Evolutionary conservation across 35 echinoderm and acorn worm species (phyloP).

Genomic region (Patiria miniata): DNA sequence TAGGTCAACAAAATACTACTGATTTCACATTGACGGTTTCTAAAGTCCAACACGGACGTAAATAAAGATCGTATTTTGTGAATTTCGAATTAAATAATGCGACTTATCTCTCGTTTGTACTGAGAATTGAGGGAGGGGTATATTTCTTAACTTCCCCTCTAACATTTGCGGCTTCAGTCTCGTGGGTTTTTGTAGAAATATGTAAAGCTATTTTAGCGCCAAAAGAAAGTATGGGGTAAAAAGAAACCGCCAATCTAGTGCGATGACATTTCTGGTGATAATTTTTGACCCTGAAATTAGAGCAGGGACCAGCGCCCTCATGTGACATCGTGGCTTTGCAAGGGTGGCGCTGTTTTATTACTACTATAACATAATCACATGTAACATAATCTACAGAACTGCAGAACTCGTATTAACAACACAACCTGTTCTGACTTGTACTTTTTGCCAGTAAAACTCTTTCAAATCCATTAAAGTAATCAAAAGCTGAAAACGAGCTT

Average conservation of each 20-base stretch:
- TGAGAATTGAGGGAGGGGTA: background rate
- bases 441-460: too few species aligned
- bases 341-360: too few species aligned
- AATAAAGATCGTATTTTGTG: slow-evolving; percentile 7
- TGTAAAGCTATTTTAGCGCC: slow-evolving; percentile 30
- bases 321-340: too few species aligned
- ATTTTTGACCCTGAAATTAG: slow-evolving; percentile 1
- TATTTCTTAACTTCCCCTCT: background rate
- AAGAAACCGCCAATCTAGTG: background rate
- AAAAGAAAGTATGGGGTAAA: slow-evolving; percentile 8
- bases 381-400: too few species aligned
- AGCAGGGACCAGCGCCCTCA: too few species aligned
- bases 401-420: too few species aligned
- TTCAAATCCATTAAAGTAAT: too few species aligned
- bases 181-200: background rate
- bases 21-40: slow-evolving; percentile 40
- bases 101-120: background rate
- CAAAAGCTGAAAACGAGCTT: too few species aligned
- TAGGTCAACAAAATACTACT: slow-evolving; percentile 52
- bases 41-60: slow-evolving; percentile 21
- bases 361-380: too few species aligned
- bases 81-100: background rate
- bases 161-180: background rate
- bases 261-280: slow-evolving; percentile 6
- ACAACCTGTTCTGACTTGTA: too few species aligned